Evolutionary conservation across 1,140 invertebrate species (phyloP), one percentile per base, ranked within the genome.

Genomic region (Archivesica marissinica): DNA sequence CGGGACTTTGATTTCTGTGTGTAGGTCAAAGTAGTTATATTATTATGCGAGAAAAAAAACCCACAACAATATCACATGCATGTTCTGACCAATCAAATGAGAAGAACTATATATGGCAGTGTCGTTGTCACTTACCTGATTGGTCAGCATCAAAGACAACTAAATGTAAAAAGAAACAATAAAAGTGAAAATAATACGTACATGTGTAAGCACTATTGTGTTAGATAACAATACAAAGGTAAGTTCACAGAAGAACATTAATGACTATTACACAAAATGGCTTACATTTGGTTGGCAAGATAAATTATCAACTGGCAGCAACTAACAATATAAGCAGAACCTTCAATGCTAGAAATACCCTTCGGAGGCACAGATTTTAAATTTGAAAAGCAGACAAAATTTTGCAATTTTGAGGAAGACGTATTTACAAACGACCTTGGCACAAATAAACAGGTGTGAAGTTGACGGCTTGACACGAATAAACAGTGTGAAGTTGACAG

Each of bases 31-130:
- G 1, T 11, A 64, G 30, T 64, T 30, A 4, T 20, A 38, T 0
- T 72, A 72, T 72, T 72, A 72, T 72, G 68, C 68, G 33, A 47
- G 17, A 52, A 47, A 25, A 2, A 59, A 59, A n/a, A 25, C 28
- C 4, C 4, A 44, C 50, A 44, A 47, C 39, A 72, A 50, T 72
- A 50, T 72, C 68, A 72, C 68, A 72, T 72, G 68, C n/a, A 30
- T 17, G 39, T 44, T 47, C 44, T 47, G 64, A 72, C 68, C 68
- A 72, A 72, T 72, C 68, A 72, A 72, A 72, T 72, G 28, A 33
- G 28, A 47, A 35, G 59, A 35, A 64, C 25, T 11, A 72, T 30
- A 52, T 72, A 72, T 72, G 68, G 68, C 68, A 72, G 68, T 72
- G 68, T 72, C 68, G 50, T 25, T 64, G 59, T 64, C 30, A 64